Evolutionary conservation across 1,140 invertebrate species (phyloP).

Genomic region (Zaprionus capensis): DNA sequence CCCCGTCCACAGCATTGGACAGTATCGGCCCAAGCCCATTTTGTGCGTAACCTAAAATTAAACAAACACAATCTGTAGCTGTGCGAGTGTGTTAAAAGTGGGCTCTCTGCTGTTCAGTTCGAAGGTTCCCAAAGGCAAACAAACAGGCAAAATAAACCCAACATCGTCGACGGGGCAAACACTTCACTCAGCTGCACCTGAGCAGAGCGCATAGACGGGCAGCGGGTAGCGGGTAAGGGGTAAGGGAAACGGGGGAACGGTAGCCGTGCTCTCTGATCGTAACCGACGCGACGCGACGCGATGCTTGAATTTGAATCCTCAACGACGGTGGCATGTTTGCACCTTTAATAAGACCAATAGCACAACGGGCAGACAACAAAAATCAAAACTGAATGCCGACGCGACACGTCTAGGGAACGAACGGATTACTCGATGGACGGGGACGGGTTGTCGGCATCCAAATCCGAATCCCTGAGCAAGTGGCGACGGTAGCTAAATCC

Average conservation of each 20-base stretch:
- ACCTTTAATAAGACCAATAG: slow-evolving; percentile 81
- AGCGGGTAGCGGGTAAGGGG: background rate
- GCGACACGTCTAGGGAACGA: slow-evolving; percentile 34
- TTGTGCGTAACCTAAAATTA: slow-evolving; percentile 75
- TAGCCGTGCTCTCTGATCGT: slow-evolving; percentile 60
- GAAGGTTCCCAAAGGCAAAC: slow-evolving; percentile 61
- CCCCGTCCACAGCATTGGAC: background rate
- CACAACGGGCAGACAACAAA: slow-evolving; percentile 40
- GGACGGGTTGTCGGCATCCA: slow-evolving; percentile 22
- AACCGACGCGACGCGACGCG: slow-evolving; percentile 55
- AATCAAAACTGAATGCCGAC: slow-evolving; percentile 57
- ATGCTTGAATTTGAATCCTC: slow-evolving; percentile 49
- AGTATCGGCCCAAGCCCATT: slow-evolving; percentile 33
- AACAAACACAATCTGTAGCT: slow-evolving; percentile 60
- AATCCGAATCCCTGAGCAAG: background rate
- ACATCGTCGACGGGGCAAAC: slow-evolving; percentile 54
- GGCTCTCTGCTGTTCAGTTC: slow-evolving; percentile 47
- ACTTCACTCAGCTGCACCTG: slow-evolving; percentile 62
- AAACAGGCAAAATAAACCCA: slow-evolving; percentile 73
- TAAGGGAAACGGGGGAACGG: background rate
- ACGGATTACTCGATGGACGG: slow-evolving; percentile 1
- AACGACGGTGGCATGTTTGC: slow-evolving; percentile 81
- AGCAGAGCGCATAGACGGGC: slow-evolving; percentile 11
- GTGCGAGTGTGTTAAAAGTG: slow-evolving; percentile 29
- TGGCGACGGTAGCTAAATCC: slow-evolving; percentile 20